A percentile compares a stretch with the other conserved stretches of the same genome.
Evolutionary conservation across 2,888 invertebrate species (phyloP).

Genomic region (Caenorhabditis sp.): DNA sequence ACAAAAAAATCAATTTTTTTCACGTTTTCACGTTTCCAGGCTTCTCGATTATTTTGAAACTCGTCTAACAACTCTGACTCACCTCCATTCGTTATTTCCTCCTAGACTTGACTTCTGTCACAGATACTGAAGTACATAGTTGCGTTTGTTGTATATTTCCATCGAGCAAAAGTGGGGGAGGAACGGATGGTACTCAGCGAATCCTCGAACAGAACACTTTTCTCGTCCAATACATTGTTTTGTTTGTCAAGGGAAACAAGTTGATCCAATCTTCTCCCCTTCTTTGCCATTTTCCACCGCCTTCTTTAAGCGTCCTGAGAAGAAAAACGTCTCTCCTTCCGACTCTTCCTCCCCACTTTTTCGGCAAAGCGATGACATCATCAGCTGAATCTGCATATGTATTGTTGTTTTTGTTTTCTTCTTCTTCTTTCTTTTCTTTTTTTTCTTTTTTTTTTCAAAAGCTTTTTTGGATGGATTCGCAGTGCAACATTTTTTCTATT

Average conservation of each 20-base stretch:
- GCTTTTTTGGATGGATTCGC: background rate
- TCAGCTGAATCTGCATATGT: slow-evolving; percentile 20
- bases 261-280: slow-evolving; percentile 52
- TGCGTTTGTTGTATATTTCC: background rate
- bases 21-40: too few species aligned
- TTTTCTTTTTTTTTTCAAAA: slow-evolving; percentile 6
- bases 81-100: slow-evolving; percentile 6
- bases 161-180: slow-evolving; percentile 10
- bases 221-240: slow-evolving; percentile 26
- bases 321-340: slow-evolving; percentile 40
- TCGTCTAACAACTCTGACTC: slow-evolving; percentile 1
- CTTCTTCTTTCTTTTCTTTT: background rate
- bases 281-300: slow-evolving; percentile 30
- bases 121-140: slow-evolving; percentile 3
- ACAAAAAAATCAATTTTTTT: background rate
- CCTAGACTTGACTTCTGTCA: background rate
- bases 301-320: slow-evolving; percentile 30
- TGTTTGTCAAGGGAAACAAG: slow-evolving; percentile 58
- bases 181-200: slow-evolving; percentile 16
- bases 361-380: too few species aligned
- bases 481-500: background rate
- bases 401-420: slow-evolving; percentile 32
- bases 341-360: slow-evolving; percentile 16
- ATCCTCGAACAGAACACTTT: slow-evolving; percentile 9
- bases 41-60: background rate